Evolutionary conservation across 1,140 invertebrate genomes (phyloP), one percentile per base, ranked within the genome.

Genomic region (Drosophila neocordata): DNA sequence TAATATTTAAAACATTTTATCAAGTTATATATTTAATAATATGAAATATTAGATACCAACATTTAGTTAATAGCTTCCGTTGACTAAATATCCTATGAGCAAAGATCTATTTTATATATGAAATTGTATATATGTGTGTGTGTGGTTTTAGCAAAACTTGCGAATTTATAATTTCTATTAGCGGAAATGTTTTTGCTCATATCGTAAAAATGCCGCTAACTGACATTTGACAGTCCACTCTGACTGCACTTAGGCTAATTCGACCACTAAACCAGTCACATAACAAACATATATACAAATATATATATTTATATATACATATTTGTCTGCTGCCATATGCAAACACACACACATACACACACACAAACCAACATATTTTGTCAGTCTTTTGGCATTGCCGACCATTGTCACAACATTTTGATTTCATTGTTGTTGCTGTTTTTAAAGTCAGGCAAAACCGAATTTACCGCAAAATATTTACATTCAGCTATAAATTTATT

Each of bases 171-270:
- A 69, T 69, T 77, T 73, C 73, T 80, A 85, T 84, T 85, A 67
- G 65, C 41, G 24, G 48, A 80, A 68, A 68, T 38, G 77, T 71
- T 81, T 52, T 57, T 34, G 55, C 48, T n/a, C 52, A 53, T 51
- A 52, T 79, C 72, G 63, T 79, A 76, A 79, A 75, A 79, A 84
- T 73, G 72, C 80, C 34, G 20, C 57, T 52, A 65, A 58, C 73
- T 74, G 63, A 67, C 57, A 56, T 61, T 81, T 73, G 68, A 56
- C 53, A 56, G 13, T 56, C 24, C 53, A 56, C 53, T 56, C 65
- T 73, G 66, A 83, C 75, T 79, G 76, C 83, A 87, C 83, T 87
- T 87, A 77, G 83, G 77, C 83, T 87, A 87, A 87, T 87, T 87
- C 76, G 83, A 87, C 83, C 83, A 70, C 82, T 68, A 85, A 80